Percentiles rank a stretch among this genome's conserved stretches.
Evolutionary conservation across 2,113 vertebrate genomes (phyloP).

Genomic region (Varanus komodoensis): DNA sequence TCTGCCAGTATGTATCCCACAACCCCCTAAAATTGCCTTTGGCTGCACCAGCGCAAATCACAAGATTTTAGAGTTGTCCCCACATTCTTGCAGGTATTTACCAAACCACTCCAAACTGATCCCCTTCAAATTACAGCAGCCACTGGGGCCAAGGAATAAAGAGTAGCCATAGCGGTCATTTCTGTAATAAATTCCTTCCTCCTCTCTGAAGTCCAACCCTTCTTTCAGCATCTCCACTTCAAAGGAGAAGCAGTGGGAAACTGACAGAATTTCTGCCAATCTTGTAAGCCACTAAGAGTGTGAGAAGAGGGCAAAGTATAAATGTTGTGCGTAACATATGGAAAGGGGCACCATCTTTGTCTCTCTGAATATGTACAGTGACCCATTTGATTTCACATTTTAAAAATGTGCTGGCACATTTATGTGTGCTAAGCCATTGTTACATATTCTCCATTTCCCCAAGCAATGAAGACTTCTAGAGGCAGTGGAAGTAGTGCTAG

Average conservation of each 20-base stretch:
- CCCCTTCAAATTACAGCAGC: too few species aligned
- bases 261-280: not conserved
- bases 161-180: not conserved
- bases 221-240: not conserved
- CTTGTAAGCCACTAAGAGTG: not conserved
- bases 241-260: not conserved
- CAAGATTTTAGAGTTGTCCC: not conserved
- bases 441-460: not conserved
- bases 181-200: not conserved
- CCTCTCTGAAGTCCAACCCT: not conserved
- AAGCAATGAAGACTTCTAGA: not conserved
- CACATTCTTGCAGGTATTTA: not conserved
- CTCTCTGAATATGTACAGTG: not conserved
- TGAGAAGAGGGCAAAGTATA: not conserved
- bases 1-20: not conserved
- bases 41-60: not conserved
- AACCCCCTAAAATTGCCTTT: not conserved
- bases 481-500: not conserved
- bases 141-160: not conserved
- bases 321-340: not conserved
- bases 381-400: not conserved
- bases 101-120: not conserved
- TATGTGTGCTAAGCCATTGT: not conserved
- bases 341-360: not conserved
- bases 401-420: not conserved